Conservation (phyloP, 1,140 invertebrate species). For the Calycopis cecrops region DNA sequence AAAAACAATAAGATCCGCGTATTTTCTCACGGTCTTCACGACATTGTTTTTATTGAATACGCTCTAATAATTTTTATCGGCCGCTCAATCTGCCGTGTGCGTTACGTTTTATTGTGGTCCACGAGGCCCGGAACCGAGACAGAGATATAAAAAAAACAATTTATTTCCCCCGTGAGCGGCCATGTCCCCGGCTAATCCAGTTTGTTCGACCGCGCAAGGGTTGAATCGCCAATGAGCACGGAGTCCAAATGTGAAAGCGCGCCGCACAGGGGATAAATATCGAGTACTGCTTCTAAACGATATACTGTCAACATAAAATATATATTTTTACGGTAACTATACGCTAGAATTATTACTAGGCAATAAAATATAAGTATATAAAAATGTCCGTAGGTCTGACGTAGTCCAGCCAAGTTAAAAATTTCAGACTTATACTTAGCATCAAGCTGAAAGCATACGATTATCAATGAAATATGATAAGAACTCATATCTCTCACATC, state of each 20-base stretch:
- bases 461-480: too few relatives aligned
- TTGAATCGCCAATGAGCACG: conserved; percentile 66
- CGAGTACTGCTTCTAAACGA: conserved; percentile 19
- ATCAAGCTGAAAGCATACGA: too few relatives aligned
- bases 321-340: too few relatives aligned
- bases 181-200: conserved; percentile 67
- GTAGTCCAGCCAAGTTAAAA: too few relatives aligned
- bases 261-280: too few relatives aligned
- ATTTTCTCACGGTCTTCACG: conserved; percentile 2
- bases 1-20: conserved; percentile 5
- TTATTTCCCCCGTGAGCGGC: conserved; percentile 59
- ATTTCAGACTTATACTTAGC: too few relatives aligned
- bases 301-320: too few relatives aligned
- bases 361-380: too few relatives aligned
- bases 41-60: neutral
- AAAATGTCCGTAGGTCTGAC: too few relatives aligned
- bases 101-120: conserved; percentile 4
- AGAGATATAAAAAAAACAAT: conserved; percentile 34
- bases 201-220: conserved; percentile 68
- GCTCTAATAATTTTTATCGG: conserved; percentile 2
- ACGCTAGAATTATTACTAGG: too few relatives aligned
- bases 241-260: conserved; percentile 59
- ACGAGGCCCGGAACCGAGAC: neutral
- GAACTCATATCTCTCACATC: too few relatives aligned
- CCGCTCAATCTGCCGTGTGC: neutral